phyloP scores from a whole-genome alignment of 2,797 vertebrate genomes.

The Accipiter fasciatus region DNA sequence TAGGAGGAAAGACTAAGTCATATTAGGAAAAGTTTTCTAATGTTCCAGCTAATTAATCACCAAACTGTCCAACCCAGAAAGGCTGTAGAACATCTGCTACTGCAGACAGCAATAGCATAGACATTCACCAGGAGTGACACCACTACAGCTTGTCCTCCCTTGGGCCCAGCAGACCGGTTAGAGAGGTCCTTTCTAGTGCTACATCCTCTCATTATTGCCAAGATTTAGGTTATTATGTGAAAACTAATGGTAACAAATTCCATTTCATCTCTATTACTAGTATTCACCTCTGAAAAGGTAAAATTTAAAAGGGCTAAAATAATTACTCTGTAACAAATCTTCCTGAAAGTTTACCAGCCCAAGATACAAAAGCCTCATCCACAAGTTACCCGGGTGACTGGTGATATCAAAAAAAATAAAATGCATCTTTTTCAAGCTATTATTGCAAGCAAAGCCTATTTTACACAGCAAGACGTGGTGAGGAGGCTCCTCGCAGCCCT shows the following conservation, averaged over 20 bases:
- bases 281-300: background rate
- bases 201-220: background rate
- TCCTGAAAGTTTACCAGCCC: background rate
- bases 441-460: background rate
- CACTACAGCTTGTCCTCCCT: background rate
- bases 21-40: background rate
- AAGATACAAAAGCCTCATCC: background rate
- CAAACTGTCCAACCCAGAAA: background rate
- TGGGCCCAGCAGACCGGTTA: accelerated
- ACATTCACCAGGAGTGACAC: background rate
- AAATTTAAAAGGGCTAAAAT: background rate
- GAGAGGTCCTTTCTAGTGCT: background rate
- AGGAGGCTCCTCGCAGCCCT: background rate
- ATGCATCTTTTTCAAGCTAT: background rate
- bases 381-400: background rate
- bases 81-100: background rate
- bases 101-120: background rate
- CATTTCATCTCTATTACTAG: background rate
- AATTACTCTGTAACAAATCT: background rate
- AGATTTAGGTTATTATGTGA: background rate
- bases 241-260: background rate
- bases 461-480: background rate
- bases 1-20: background rate
- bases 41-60: background rate
- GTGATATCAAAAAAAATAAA: background rate